Evolutionary conservation across 2,888 invertebrate genomes (phyloP).

Genomic region (Polylopha cassiicola): DNA sequence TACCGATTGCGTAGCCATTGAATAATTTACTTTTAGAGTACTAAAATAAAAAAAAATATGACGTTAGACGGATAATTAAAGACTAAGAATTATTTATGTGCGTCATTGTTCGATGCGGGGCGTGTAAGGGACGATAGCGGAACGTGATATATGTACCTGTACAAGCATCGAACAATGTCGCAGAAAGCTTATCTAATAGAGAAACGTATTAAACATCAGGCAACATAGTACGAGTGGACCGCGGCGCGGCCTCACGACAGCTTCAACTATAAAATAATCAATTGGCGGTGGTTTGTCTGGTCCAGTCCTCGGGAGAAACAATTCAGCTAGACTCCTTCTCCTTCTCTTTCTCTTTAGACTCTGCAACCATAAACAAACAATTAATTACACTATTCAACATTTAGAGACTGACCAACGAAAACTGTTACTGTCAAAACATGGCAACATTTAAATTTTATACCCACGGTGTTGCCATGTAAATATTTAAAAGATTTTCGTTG

Average conservation of each 20-base stretch:
- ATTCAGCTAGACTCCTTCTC: constrained; percentile 84
- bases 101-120: constrained; percentile 47
- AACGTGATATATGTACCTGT: neutral
- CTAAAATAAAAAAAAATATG: constrained; percentile 40
- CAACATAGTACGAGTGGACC: constrained; percentile 49
- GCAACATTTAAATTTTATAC: too few relatives aligned
- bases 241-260: constrained; percentile 40
- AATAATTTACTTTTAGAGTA: constrained; percentile 37
- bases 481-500: too few relatives aligned
- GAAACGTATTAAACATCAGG: constrained; percentile 56
- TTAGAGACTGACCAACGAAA: too few relatives aligned
- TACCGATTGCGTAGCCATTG: constrained; percentile 15
- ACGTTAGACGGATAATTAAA: constrained; percentile 50
- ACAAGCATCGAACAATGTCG: constrained; percentile 47
- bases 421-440: too few relatives aligned
- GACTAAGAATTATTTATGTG: constrained; percentile 48
- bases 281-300: constrained; percentile 75
- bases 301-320: constrained; percentile 61
- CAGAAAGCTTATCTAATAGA: constrained; percentile 50
- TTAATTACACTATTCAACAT: constrained; percentile 5
- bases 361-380: constrained; percentile 57
- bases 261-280: constrained; percentile 71
- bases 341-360: constrained; percentile 83
- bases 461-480: too few relatives aligned
- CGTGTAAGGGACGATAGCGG: constrained; percentile 16